These are phyloP conservation scores for Lanius ludovicianus DNA, from an alignment of 2,113 vertebrate genomes.

Conservation along the genomic window DNA sequence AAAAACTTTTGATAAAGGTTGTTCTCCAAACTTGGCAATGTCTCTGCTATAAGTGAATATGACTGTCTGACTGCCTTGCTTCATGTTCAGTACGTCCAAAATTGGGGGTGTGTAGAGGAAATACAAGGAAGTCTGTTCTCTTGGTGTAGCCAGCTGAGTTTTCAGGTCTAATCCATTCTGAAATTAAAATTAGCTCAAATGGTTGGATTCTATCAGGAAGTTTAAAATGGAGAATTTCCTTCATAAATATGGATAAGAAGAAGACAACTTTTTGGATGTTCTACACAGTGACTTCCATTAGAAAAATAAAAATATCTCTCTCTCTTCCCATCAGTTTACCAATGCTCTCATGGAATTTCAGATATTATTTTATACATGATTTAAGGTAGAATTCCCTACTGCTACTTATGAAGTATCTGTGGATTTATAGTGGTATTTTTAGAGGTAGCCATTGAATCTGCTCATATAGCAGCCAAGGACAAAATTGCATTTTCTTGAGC, in stretches of 20 bases:
- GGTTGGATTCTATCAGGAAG: constrained; percentile 14
- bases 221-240: constrained; percentile 47
- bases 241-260: constrained; percentile 51
- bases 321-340: background rate
- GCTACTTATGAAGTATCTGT: background rate
- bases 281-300: background rate
- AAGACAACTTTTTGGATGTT: constrained; percentile 38
- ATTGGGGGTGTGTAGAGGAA: background rate
- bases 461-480: background rate
- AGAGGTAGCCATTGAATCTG: background rate
- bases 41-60: constrained; percentile 25
- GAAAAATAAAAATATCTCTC: background rate
- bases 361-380: background rate
- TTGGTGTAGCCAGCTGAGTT: constrained; percentile 4
- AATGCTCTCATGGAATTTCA: background rate
- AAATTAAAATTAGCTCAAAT: constrained; percentile 47
- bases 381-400: background rate
- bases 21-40: constrained; percentile 53
- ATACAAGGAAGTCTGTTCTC: constrained; percentile 49
- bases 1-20: constrained; percentile 58
- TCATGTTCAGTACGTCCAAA: constrained; percentile 1
- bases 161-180: constrained; percentile 50
- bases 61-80: constrained; percentile 37
- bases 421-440: background rate
- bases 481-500: background rate